Evolutionary conservation across 1,140 invertebrate species (phyloP), one percentile per base, ranked within the genome.

Genomic region (Heterodera carotae): DNA sequence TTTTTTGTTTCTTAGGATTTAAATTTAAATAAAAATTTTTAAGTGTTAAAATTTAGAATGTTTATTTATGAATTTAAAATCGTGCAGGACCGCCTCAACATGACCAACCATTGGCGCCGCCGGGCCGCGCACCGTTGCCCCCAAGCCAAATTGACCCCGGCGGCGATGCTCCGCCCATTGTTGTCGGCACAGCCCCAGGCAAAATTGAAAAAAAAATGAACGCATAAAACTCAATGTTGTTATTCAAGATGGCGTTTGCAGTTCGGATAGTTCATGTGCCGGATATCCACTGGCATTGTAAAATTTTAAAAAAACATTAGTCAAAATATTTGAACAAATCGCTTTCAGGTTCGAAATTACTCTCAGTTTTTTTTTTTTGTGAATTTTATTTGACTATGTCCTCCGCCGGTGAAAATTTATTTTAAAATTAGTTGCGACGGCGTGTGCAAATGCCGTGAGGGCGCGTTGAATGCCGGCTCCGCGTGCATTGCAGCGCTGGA

Each of bases 401-500:
- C n/a, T n/a, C 12, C 12, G 36, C 36, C 12, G 36, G 36, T 7
- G 12, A 39, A 56, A n/a, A 22, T 22, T 22, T 1, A 0, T 18
- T n/a, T 53, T 18, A 18, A 18, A 18, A 18, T 12, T 7, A 66
- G 62, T 75, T 87, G 85, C 72, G 84, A 87, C 56, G 87, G 85
- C 7, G 80, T 83, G 25, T 87, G 85, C 69, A 86, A 83, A 69
- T 87, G 85, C 59, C 74, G 85, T 10, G 78, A 82, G 68, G 86
- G 85, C 4, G 82, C 86, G 25, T 59, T 87, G 25, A 87, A 87
- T 77, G 87, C 85, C 0, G 85, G 85, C 2, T 81, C 85, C 4
- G 85, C 85, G 22, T 87, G 85, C 68, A 80, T 87, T n/a, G 60
- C 85, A 3, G 74, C 79, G 33, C 39, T 43, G 18, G 71, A 68